Evolutionary conservation across 1,140 invertebrate species (phyloP), one percentile per base, ranked within the genome.

Genomic region (Drosophila parabipectinata): DNA sequence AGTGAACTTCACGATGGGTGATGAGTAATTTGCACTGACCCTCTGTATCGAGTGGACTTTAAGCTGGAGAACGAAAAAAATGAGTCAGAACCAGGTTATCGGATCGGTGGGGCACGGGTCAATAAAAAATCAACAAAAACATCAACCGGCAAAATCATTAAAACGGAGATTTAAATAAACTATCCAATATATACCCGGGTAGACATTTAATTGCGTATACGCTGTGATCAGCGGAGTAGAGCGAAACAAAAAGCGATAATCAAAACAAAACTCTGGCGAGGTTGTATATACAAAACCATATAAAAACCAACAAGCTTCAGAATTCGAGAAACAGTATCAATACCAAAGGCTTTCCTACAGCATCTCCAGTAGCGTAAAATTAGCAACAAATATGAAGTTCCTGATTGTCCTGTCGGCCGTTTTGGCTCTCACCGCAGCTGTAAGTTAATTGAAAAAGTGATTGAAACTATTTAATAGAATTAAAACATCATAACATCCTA

Each of bases 171-270:
- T 77, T 58, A 77, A 81, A 72, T 58, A 80, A 77, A 69, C 77
- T 79, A 79, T 60, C 58, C 54, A 30, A 55, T 32, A 72, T 41
- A 18, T 62, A 21, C 8, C 15, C 9, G 9, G 15, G 44, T 47
- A 54, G 44, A 63, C 28, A 60, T 54, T 37, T 64, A 53, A 32
- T 47, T 72, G 51, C 37, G 10, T 69, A 21, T 57, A 32, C 39
- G 32, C 30, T 62, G 69, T 75, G 73, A 67, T 81, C 83, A 85
- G 12, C 47, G 68, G 77, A 77, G 71, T 88, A 64, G 54, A 63
- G 48, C 56, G 57, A 72, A 62, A 63, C 58, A 44, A 75, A 77
- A 55, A 47, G 56, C 52, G 10, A 75, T 37, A 53, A 72, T 77
- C 56, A 79, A 83, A 74, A 57, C 37, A 63, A 56, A 71, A 50